Evolutionary conservation across 2,113 vertebrate genomes (phyloP).

Genomic region (Vanacampus margaritifer): DNA sequence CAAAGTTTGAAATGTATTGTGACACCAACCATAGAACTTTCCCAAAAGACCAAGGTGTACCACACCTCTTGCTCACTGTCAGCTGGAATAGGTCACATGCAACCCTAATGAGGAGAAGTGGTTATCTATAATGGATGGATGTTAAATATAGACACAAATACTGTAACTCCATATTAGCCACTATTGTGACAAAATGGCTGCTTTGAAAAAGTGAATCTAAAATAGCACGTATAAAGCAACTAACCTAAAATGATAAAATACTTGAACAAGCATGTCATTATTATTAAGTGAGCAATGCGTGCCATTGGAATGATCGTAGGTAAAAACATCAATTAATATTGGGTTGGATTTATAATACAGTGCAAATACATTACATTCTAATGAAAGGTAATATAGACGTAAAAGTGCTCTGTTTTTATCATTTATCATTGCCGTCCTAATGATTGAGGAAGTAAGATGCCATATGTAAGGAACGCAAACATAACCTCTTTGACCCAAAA

Average conservation of each 20-base stretch:
- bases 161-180: neutral
- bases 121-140: too few species aligned
- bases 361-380: neutral
- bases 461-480: constrained; percentile 17
- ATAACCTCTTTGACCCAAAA: constrained; percentile 32
- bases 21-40: too few species aligned
- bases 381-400: neutral
- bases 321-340: neutral
- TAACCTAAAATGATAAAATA: neutral
- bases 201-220: neutral
- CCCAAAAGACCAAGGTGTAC: too few species aligned
- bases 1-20: too few species aligned
- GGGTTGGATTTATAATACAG: neutral
- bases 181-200: neutral
- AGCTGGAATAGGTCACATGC: too few species aligned
- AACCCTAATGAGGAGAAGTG: too few species aligned
- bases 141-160: too few species aligned
- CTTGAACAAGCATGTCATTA: neutral
- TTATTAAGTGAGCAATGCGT: neutral
- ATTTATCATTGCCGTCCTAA: neutral
- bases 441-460: constrained; percentile 5
- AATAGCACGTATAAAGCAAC: neutral
- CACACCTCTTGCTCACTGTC: too few species aligned
- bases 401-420: neutral
- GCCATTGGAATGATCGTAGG: neutral